Evolutionary conservation across 1,140 invertebrate species (phyloP).

Genomic region (Dendrolimus kikuchii): DNA sequence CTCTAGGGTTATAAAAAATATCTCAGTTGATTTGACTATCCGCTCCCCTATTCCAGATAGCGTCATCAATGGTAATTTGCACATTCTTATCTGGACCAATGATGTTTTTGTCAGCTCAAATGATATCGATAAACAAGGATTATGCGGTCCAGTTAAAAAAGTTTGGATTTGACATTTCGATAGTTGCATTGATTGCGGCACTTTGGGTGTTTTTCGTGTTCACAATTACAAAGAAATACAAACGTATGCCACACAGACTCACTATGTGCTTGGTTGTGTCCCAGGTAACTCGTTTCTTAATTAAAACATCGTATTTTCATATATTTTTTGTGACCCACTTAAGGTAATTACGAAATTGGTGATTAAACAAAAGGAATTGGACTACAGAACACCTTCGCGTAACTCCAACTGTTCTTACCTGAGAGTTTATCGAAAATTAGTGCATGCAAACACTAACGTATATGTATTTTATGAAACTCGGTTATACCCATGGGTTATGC

Average conservation of each 20-base stretch:
- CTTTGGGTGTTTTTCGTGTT: conserved; percentile 87
- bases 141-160: conserved; percentile 83
- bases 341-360: too few relatives aligned
- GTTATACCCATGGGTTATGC: not conserved
- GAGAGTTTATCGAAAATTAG: not conserved
- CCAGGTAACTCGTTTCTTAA: conserved; percentile 74
- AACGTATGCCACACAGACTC: conserved; percentile 86
- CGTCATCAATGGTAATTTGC: conserved; percentile 92
- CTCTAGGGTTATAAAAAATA: not conserved
- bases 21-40: not conserved
- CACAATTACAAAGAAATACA: conserved; percentile 82
- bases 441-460: conserved; percentile 1
- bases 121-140: conserved; percentile 86
- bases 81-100: conserved; percentile 95
- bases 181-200: conserved; percentile 82
- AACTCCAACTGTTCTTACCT: too few relatives aligned
- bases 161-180: conserved; percentile 89
- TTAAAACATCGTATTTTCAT: too few relatives aligned
- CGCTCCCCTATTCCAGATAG: conserved; percentile 75
- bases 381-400: not conserved
- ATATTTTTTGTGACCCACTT: too few relatives aligned
- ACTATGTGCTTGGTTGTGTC: conserved; percentile 85
- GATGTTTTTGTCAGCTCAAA: conserved; percentile 96
- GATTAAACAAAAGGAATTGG: too few relatives aligned
- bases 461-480: conserved; percentile 1